Evolutionary conservation across 2,888 invertebrate species (phyloP), one percentile per base, ranked within the genome.

Genomic region (Tridacna crocea): DNA sequence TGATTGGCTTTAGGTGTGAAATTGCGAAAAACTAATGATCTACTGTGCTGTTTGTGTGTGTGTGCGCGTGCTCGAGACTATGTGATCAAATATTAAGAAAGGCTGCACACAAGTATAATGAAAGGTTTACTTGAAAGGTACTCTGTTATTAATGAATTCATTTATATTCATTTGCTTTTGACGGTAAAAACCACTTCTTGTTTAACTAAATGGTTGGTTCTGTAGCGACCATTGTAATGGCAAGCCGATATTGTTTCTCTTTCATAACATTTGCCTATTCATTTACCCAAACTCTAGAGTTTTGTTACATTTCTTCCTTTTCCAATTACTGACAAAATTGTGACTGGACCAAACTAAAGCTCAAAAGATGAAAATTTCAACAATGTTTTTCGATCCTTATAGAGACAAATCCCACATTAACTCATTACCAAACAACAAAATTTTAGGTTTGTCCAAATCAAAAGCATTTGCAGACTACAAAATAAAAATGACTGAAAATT

Each of bases 61-160:
- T 55, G 55, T 19, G 55, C 3, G 19, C 15, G 55, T 3, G 55
- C 19, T 10, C 15, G 10, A 15, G 17, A 3, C 19, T 55, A 19
- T 10, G 55, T 55, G 55, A 19, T 55, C 15, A 55, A 55, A 55
- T 55, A 55, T 19, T 55, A 55, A 55, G 55, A 55, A 58, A 22
- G 61, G 26, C 61, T 8, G 22, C 19, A 24, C n/a, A 61, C 61
- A 61, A 13, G 22, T 13, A n/a, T 61, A 61, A 61, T 61, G 70
- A 70, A 74, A 26, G 60, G 27, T 63, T 66, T 51, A 51, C 48
- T 75, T 47, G 13, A n/a, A 75, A 75, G 63, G 66, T 73, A 74
- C 77, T 84, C 72, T 55, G 60, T 55, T 82, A 84, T 84, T 84
- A 84, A 84, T 84, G 82, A 77, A 61, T 79, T 82, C 76, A 82